Base-by-base conservation (phyloP, 2,797 vertebrate species). In the Steatocranus sp. region DNA sequence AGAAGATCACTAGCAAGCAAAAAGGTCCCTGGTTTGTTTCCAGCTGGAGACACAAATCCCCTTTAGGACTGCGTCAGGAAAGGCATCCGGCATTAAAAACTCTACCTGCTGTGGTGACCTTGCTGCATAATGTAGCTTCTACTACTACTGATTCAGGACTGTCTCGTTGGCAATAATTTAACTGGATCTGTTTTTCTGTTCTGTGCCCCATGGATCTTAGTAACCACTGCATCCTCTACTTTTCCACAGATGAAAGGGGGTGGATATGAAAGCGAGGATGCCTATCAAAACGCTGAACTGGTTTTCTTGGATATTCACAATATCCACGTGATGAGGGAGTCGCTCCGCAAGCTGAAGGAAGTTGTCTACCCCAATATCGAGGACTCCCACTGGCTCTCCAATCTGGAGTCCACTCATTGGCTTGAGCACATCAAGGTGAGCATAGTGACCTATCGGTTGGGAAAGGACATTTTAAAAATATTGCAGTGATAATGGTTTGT, bases 301-400 rank as follows among this genome's bases (percentile, higher is more conserved):
- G 95, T 99, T 79, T 99, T 99, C 89, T 87, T 99, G 93, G 99
- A 99, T 88, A 99, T 99, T 89, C 98, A 99, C 89, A 99, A 99
- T 76, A 99, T 99, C 91, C 99, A 99, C 1, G 98, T 99, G 48
- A 99, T 99, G 99, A 97, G 99, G 77, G 98, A 99, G 91, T 99
- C 98, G 0, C 95, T 99, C 11, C 96, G 98, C 73, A 99, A 99
- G 90, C 95, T 99, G 56, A 99, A 99, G 92, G 98, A 99, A 77
- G 97, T 98, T 43, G 97, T 98, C 3, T 99, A 99, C 87, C 98
- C 98, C 66, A 98, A 97, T 92, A 99, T 99, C 0, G 97, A 98
- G 91, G 99, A 99, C 88, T 97, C 97, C 43, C 97, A 97, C 56
- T 99, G 98, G 99, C 94, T 99, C 63, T 99, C 98, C 88, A 99